Evolutionary conservation across 2,797 vertebrate genomes (phyloP), one percentile per base, ranked within the genome.

Genomic region (Aselliscus stoliczkanus): DNA sequence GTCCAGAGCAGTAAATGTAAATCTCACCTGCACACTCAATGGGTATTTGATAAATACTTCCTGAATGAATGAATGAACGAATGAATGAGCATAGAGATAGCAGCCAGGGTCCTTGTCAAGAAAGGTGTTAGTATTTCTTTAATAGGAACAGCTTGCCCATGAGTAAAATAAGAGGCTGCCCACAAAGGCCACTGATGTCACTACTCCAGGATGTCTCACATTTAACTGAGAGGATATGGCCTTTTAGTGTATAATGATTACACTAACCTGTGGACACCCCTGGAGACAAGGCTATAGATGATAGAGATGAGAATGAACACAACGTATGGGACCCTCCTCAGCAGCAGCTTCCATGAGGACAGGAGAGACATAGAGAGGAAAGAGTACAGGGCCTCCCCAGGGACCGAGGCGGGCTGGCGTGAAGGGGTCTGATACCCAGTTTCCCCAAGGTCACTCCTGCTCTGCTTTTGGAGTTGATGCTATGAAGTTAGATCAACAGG

Each of bases 321-420:
- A 1, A 10, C 34, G n/a, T 50, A 10, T 20, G 0, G 2, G 7
- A 2, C 1, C 5, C 11, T 67, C 44, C 50, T 42, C 8, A 2
- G 23, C 69, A 25, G 31, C n/a, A 88, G 20, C 75, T 52, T 56
- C 1, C 5, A 8, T 42, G 37, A 70, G 52, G 31, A 37, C n/a
- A 29, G 62, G n/a, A 39, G 18, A 65, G 17, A 76, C 25, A 29
- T 39, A 37, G 12, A 21, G 23, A 58, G 6, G 37, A 52, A 23
- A 86, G 5, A 56, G 12, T 18, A 3, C 50, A 62, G 65, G 42
- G 34, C 37, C 50, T 3, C 29, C 70, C 3, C 64, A 47, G 9
- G 6, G 21, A 12, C 31, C 25, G 25, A 77, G 50, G n/a, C 4
- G 29, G 25, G 47, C n/a, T 9, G n/a, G 4, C 27, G 21, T 3